Evolutionary conservation across 1,140 invertebrate species (phyloP).

Genomic region (Zaprionus lachaisei): DNA sequence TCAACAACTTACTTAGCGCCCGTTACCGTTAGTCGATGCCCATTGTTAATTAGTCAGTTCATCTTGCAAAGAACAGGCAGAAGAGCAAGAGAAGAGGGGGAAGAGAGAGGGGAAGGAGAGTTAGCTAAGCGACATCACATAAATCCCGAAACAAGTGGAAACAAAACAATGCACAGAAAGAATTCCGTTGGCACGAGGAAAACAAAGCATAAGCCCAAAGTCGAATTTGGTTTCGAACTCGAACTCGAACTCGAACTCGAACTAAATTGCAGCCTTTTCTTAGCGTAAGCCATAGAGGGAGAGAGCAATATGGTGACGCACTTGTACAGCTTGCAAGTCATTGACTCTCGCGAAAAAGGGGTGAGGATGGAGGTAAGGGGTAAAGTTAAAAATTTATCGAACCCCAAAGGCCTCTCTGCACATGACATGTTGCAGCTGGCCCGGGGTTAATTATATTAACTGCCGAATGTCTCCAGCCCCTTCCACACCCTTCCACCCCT

Average conservation of each 20-base stretch:
- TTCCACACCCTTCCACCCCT: neutral
- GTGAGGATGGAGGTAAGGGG: neutral
- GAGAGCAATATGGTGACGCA: neutral
- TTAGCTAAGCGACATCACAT: slow-evolving; percentile 13
- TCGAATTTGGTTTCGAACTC: slow-evolving; percentile 45
- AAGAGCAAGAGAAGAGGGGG: neutral
- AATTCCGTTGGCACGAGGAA: slow-evolving; percentile 29
- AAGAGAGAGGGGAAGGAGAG: neutral
- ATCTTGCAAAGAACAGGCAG: neutral
- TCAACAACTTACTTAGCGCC: slow-evolving; percentile 24
- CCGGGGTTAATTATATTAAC: slow-evolving; percentile 70
- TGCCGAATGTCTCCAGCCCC: slow-evolving; percentile 40
- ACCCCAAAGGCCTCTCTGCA: slow-evolving; percentile 22
- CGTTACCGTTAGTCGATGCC: slow-evolving; percentile 32
- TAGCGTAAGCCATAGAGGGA: neutral
- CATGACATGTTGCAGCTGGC: neutral
- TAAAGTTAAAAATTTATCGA: slow-evolving; percentile 59
- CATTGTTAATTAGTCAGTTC: slow-evolving; percentile 46
- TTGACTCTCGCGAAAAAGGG: slow-evolving; percentile 42
- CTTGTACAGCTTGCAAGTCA: slow-evolving; percentile 50
- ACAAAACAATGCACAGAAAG: slow-evolving; percentile 21
- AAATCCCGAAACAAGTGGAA: slow-evolving; percentile 20
- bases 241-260: slow-evolving; percentile 4
- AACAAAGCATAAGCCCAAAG: slow-evolving; percentile 37
- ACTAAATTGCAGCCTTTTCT: slow-evolving; percentile 51